Conservation (phyloP, 2,888 invertebrate species). For the Tinea semifulvella region DNA sequence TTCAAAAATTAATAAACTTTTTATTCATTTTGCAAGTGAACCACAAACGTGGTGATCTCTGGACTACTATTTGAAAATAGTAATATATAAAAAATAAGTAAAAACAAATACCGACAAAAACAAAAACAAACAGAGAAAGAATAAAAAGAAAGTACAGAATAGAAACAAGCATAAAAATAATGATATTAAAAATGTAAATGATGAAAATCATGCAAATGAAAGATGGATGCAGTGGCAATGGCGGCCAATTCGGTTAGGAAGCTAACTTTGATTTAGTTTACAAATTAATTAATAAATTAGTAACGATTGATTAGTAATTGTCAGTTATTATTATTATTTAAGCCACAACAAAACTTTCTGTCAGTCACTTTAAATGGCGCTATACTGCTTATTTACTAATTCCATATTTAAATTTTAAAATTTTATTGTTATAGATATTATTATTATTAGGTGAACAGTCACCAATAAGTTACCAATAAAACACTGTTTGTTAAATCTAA, state of each 20-base stretch:
- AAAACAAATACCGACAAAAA: constrained; percentile 4
- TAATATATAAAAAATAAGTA: no score
- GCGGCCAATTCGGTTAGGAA: constrained; percentile 33
- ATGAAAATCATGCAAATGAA: constrained; percentile 31
- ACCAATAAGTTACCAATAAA: no score
- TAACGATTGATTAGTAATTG: constrained; percentile 36
- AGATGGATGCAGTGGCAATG: constrained; percentile 60
- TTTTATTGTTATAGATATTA: no score
- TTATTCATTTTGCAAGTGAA: no score
- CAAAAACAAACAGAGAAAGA: constrained; percentile 19
- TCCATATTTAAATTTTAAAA: no score
- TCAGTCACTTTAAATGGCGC: constrained; percentile 31
- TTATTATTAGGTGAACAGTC: no score
- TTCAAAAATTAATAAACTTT: no score
- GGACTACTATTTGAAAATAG: no score
- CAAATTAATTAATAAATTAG: constrained; percentile 2
- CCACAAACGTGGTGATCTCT: no score
- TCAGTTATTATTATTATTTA: constrained; percentile 47
- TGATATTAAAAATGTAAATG: constrained; percentile 10
- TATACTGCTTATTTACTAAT: no score
- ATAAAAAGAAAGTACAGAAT: constrained; percentile 21
- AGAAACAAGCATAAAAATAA: constrained; percentile 14
- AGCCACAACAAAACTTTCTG: constrained; percentile 63
- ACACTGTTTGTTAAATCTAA: no score
- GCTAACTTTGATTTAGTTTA: constrained; percentile 36